A percentile compares a stretch with the other conserved stretches of the same genome.
These are phyloP conservation scores for Oostethus manadensis DNA, from an alignment of 2,113 vertebrate species.

Conservation along the genomic window DNA sequence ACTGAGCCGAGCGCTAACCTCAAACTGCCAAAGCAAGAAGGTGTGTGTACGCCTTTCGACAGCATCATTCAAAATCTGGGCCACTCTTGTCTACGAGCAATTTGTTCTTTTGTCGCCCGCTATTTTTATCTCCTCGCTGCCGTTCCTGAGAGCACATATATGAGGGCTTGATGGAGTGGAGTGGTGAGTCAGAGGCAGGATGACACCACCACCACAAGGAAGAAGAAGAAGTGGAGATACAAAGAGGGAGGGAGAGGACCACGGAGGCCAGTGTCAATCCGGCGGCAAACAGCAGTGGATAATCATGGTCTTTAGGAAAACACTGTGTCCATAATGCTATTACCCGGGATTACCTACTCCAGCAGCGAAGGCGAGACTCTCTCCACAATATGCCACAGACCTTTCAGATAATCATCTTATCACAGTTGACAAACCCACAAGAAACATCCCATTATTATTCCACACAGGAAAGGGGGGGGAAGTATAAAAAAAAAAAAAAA, in stretches of 20 bases:
- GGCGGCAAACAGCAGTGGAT: constrained; percentile 67
- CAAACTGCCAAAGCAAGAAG: constrained; percentile 45
- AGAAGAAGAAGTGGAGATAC: constrained; percentile 43
- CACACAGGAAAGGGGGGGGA: constrained; percentile 3
- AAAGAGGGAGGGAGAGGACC: constrained; percentile 42
- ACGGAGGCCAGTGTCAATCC: constrained; percentile 69
- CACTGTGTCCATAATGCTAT: constrained; percentile 74
- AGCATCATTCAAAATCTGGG: constrained; percentile 58
- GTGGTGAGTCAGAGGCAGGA: constrained; percentile 59
- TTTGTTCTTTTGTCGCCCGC: constrained; percentile 64
- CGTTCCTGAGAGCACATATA: constrained; percentile 47
- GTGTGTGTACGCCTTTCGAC: constrained; percentile 15
- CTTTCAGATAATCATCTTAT: constrained; percentile 75
- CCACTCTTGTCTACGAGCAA: constrained; percentile 63
- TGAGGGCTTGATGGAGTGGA: constrained; percentile 59
- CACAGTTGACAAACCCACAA: constrained; percentile 69
- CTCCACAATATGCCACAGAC: constrained; percentile 68
- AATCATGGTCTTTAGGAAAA: constrained; percentile 74
- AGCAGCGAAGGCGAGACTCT: constrained; percentile 66
- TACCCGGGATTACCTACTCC: constrained; percentile 73
- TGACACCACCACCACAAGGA: constrained; percentile 48
- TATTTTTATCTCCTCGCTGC: constrained; percentile 60
- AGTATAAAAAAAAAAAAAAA: no score
- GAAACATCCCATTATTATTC: constrained; percentile 63
- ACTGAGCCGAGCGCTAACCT: constrained; percentile 19